Base-by-base conservation (phyloP, 2,888 invertebrate species). In the Hirudinaria manillensis region DNA sequence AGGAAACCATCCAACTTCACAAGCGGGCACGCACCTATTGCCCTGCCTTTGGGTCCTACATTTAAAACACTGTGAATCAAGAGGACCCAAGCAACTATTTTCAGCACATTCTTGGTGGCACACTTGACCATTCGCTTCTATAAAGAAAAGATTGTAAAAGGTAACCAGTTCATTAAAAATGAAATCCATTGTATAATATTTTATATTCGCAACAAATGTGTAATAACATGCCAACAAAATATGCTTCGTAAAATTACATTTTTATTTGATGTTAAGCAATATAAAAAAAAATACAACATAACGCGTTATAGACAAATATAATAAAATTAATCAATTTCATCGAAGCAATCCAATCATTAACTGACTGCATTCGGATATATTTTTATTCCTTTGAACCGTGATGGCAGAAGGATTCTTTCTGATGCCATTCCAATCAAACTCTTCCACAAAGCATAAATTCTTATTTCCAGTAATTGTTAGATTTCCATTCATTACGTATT, bases 331-430 rank as follows among this genome's bases (percentile, higher is more conserved):
- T n/a, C n/a, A n/a, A n/a, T n/a, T 6, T 45, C 45, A 10, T 16
- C 45, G 16, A 45, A 45, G 16, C 45, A 45, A 45, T 45, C 10
- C 10, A 45, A 45, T 24, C 45, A 45, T 45, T 7, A 1, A 75
- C 68, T 38, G 19, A 75, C 75, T 70, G 53, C 75, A 75, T 21
- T 68, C 53, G 3, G 75, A 70, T 7, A 21, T 16, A 36, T 75
- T 70, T 6, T 16, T 51, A 55, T 75, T 75, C 0, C n/a, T 56
- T 34, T 27, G 2, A 7, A 72, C 16, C 19, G 13, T 13, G 19
- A 61, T 34, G 16, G 19, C 27, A 56, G 34, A 27, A n/a, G 45
- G 16, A 45, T 21, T n/a, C n/a, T 19, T 56, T 29, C 24, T 27
- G 7, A 61, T 61, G 13, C 7, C 10, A 2, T 24, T 16, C 61